Evolutionary conservation across 2,888 invertebrate genomes (phyloP).

Genomic region (Drosophila anomelani): DNA sequence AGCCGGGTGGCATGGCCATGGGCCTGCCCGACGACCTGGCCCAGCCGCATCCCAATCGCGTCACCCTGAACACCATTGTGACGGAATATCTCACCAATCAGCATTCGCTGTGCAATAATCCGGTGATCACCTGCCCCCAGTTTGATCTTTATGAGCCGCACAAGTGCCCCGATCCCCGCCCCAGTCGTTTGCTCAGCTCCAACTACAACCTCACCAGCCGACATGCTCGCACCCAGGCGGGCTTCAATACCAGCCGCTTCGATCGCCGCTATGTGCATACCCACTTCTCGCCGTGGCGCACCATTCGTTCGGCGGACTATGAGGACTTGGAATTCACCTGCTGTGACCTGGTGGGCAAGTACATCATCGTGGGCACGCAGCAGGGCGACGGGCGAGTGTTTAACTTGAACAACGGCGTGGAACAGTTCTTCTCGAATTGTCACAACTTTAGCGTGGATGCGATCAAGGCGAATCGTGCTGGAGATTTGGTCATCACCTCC

Average conservation of each 20-base stretch:
- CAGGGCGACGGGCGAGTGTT: conserved; percentile 95
- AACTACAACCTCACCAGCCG: conserved; percentile 91
- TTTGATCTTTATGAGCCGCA: conserved; percentile 98
- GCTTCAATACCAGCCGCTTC: conserved; percentile 87
- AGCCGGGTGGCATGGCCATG: conserved; percentile 39
- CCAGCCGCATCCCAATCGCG: conserved; percentile 84
- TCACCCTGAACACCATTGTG: conserved; percentile 95
- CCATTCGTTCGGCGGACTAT: conserved; percentile 86
- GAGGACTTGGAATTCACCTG: conserved; percentile 91
- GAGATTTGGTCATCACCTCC: conserved; percentile 92
- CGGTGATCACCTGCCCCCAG: conserved; percentile 98
- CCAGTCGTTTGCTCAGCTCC: conserved; percentile 83
- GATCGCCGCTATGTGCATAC: conserved; percentile 94
- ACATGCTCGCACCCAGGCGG: conserved; percentile 86
- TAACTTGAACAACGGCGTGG: conserved; percentile 92
- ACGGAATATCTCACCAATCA: conserved; percentile 98
- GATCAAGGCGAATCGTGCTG: conserved; percentile 90
- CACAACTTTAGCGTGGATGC: conserved; percentile 95
- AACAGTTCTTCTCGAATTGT: conserved; percentile 91
- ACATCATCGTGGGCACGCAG: conserved; percentile 94
- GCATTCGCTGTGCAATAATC: conserved; percentile 98
- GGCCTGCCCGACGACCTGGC: conserved; percentile 53
- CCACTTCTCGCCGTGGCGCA: conserved; percentile 90
- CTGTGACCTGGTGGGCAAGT: conserved; percentile 87
- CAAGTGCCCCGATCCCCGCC: conserved; percentile 96